Evolutionary conservation across 2,888 invertebrate species (phyloP), one percentile per base, ranked within the genome.

Genomic region (Acleris sparsana): DNA sequence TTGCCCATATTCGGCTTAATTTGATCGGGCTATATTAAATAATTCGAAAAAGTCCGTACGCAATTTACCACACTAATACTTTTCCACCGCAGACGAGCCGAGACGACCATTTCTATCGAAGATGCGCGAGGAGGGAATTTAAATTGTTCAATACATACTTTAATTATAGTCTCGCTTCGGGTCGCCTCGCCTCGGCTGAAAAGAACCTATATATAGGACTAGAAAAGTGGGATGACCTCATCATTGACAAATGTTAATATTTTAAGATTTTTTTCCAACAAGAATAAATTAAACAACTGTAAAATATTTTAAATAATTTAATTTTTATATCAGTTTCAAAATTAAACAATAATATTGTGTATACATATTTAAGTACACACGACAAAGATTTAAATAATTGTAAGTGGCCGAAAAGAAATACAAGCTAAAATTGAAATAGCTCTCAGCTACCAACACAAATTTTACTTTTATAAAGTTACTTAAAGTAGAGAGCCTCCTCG

Each of bases 311-410:
- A 13, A 58, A 62, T 64, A 53, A 61, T 64, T 64, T 64, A 51
- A 49, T 53, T 68, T n/a, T 61, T 22, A 61, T 61, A 60, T 48
- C 44, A 62, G 62, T 44, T 48, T 61, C 44, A 64, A 68, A 53
- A 57, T 57, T 53, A 43, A 39, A 57, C 29, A 49, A 16, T 43
- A 39, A 22, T 20, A 20, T 20, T 53, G 44, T 49, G 57, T 59
- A 58, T 58, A 58, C 9, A n/a, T 53, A 25, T 53, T 22, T 44
- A 62, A 62, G 48, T 25, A 67, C 43, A 57, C 53, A 53, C 20
- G 29, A 5, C 55, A 13, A 13, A 43, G 2, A 48, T 53, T 22
- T 17, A 48, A 43, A 46, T 53, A 6, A 11, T 33, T 33, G 9
- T 11, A 33, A n/a, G 13, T 16, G 18, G 53, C 25, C 20, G 51